Conservation (phyloP, 2,888 invertebrate species). For the Heliconius aoede region DNA sequence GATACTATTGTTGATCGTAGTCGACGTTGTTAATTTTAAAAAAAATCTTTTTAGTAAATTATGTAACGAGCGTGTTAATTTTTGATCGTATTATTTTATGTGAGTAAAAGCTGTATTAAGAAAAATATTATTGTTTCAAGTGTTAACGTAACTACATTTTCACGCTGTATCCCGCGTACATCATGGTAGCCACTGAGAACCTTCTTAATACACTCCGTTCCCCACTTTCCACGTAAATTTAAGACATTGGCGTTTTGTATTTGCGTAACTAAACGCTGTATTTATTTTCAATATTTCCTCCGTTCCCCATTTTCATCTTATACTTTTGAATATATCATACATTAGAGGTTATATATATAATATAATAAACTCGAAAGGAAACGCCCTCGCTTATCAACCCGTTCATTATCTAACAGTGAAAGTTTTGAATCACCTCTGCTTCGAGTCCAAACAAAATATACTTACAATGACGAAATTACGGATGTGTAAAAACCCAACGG, state of each 20-base stretch:
- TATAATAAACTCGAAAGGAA: constrained; percentile 24
- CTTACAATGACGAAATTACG: constrained; percentile 38
- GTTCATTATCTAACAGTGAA: constrained; percentile 54
- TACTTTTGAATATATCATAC: neutral
- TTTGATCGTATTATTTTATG: neutral
- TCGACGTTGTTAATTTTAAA: neutral
- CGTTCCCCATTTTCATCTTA: neutral
- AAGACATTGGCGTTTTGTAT: no score
- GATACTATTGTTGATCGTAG: neutral
- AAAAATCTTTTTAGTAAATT: neutral
- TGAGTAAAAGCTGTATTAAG: neutral
- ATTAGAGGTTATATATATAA: neutral
- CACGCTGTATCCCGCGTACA: neutral
- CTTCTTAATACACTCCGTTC: no score
- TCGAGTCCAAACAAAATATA: constrained; percentile 33
- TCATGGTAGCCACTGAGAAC: neutral
- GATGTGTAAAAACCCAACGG: constrained; percentile 34
- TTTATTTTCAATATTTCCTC: no score
- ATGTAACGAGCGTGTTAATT: neutral
- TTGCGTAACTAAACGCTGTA: no score
- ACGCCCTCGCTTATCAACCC: constrained; percentile 48
- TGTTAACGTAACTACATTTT: neutral
- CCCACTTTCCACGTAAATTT: no score
- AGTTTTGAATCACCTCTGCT: constrained; percentile 49
- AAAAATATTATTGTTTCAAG: neutral